Conservation (phyloP, 2,797 vertebrate species). For the Percopsis omiscomaycus region DNA sequence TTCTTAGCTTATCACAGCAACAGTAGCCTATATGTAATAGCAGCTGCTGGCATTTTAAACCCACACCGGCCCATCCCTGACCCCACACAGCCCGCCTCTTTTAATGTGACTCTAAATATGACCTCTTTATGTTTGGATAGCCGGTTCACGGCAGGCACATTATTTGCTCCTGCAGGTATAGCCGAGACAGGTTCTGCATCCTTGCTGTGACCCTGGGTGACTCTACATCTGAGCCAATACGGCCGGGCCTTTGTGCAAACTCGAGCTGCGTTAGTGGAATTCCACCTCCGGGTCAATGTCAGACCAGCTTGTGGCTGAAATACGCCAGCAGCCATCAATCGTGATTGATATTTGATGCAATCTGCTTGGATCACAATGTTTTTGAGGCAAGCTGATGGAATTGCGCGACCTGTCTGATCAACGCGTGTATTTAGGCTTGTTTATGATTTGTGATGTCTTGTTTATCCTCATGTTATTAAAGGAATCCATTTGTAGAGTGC, state of each 20-base stretch:
- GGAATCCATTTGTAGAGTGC: slow-evolving; percentile 55
- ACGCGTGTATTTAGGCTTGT: neutral
- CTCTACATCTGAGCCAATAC: slow-evolving; percentile 72
- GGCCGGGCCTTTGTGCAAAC: slow-evolving; percentile 73
- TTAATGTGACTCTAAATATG: slow-evolving; percentile 71
- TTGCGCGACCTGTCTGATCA: neutral
- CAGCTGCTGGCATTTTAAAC: slow-evolving; percentile 72
- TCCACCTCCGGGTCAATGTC: slow-evolving; percentile 72
- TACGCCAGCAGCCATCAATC: slow-evolving; percentile 46
- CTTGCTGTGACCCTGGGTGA: slow-evolving; percentile 63
- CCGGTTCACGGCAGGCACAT: slow-evolving; percentile 45
- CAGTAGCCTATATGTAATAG: slow-evolving; percentile 63
- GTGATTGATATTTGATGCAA: slow-evolving; percentile 63
- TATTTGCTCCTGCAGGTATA: slow-evolving; percentile 73
- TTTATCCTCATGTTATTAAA: slow-evolving; percentile 30
- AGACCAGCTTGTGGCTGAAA: slow-evolving; percentile 65
- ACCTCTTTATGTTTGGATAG: slow-evolving; percentile 76
- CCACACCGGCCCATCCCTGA: slow-evolving; percentile 67
- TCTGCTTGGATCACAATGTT: slow-evolving; percentile 45
- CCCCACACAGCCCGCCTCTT: slow-evolving; percentile 59
- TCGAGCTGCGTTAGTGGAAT: slow-evolving; percentile 72
- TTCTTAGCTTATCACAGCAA: slow-evolving; percentile 75
- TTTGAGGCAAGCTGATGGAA: slow-evolving; percentile 30
- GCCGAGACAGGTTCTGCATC: slow-evolving; percentile 61
- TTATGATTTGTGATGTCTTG: slow-evolving; percentile 21